Evolutionary conservation across 2,888 invertebrate genomes (phyloP), one percentile per base, ranked within the genome.

Genomic region (Nasonovia ribisnigri): DNA sequence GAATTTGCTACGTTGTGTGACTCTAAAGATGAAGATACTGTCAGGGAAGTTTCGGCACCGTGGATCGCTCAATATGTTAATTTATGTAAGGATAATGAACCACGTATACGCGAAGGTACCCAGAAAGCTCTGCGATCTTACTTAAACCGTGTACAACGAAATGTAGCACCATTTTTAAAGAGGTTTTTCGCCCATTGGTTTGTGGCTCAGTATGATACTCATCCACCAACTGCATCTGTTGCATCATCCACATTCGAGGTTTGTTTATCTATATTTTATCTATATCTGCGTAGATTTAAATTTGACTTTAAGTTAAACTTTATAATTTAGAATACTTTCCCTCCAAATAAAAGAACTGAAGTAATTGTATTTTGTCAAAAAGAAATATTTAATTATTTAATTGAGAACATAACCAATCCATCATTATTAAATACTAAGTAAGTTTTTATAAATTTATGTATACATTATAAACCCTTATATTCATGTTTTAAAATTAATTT

Each of bases 161-260:
- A 97, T 95, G 96, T 98, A 94, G 99, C 98, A 0, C 98, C 98
- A 2, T 97, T 97, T 95, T 96, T 99, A 92, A 97, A 97, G 95
- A 97, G 97, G 95, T 95, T 99, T 94, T 97, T 97, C 95, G 98
- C 98, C 3, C 96, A 97, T 8, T 99, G 99, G 99, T 97, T 99
- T 95, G 97, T 97, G 88, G 97, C 98, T 92, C 98, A 97, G 95
- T 97, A 97, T 96, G 99, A 99, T 96, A 97, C 97, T 26, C 98
- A 98, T 96, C 97, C 98, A 84, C 98, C 98, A 24, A 98, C 98
- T 42, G 97, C 98, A 13, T 97, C 97, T 95, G 97, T 97, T 94
- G 98, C 98, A 1, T 96, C 96, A 67, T 96, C 96, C 95, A 97
- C 97, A 10, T 98, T 98, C 95, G 96, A 96, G 95, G 97, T 96